phyloP scores from a whole-genome alignment of 2,888 invertebrate species.

The Steinernema carpocapsae region DNA sequence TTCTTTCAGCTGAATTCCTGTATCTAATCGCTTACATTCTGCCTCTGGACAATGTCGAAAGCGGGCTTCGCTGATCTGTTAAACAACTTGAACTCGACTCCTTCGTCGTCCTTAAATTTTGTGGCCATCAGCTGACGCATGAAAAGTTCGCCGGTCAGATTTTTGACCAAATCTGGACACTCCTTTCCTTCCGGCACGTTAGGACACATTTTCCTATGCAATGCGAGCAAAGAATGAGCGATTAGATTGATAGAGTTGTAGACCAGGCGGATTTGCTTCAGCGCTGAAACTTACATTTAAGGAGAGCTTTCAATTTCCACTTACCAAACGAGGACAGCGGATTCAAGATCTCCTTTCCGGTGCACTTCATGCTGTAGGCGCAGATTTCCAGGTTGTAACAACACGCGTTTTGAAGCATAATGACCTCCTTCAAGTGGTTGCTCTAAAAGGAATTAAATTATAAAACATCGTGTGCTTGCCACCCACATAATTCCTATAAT shows the following conservation, averaged over 20 bases:
- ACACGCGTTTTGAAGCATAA: slow-evolving; percentile 13
- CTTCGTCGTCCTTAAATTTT: neutral
- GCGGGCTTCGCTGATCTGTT: slow-evolving; percentile 2
- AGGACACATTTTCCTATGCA: slow-evolving; percentile 12
- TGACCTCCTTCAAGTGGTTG: neutral
- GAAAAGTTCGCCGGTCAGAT: neutral
- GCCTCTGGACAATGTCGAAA: slow-evolving; percentile 24
- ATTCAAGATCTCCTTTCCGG: neutral
- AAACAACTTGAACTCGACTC: neutral
- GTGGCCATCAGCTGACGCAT: neutral
- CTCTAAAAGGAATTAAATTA: neutral
- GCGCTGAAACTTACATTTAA: neutral
- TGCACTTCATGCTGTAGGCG: slow-evolving; percentile 24
- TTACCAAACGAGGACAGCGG: neutral
- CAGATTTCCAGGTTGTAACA: neutral
- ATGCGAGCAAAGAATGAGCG: slow-evolving; percentile 16
- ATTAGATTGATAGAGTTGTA: neutral
- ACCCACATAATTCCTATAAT: neutral
- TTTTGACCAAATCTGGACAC: neutral
- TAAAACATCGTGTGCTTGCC: neutral
- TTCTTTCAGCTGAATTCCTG: neutral
- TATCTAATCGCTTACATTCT: neutral
- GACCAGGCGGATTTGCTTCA: slow-evolving; percentile 11
- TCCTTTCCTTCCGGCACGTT: neutral
- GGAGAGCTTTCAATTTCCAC: no score